phyloP scores from a whole-genome alignment of 2,113 vertebrate species.

The Ptilonorhynchus violaceus region DNA sequence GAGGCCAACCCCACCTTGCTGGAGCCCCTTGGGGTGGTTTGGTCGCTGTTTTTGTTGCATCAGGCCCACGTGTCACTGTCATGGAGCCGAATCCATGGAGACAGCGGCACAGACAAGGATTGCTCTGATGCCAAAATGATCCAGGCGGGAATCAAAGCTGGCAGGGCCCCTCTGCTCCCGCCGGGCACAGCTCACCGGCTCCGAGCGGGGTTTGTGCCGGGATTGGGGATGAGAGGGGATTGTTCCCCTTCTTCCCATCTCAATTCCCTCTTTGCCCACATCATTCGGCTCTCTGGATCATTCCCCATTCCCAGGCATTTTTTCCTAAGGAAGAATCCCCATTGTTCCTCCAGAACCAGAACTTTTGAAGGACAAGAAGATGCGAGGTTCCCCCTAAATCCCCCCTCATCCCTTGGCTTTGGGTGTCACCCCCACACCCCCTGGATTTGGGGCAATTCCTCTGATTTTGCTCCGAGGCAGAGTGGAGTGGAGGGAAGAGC shows the following conservation, averaged over 20 bases:
- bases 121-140: neutral
- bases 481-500: neutral
- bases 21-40: neutral
- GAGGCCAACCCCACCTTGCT: neutral
- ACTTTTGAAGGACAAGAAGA: neutral
- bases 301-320: neutral
- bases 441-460: neutral
- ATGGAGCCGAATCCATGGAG: neutral
- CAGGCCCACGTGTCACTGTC: neutral
- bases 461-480: neutral
- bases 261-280: neutral
- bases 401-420: rapidly evolving
- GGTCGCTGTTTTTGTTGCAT: neutral
- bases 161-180: neutral
- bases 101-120: neutral
- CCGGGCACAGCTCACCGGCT: neutral
- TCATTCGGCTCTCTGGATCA: neutral
- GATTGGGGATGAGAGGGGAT: neutral
- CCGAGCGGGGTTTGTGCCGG: neutral
- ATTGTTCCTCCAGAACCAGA: neutral
- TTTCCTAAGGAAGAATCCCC: neutral
- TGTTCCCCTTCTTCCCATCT: neutral
- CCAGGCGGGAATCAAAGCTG: neutral
- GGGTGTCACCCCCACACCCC: neutral
- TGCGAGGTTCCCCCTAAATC: rapidly evolving